Base-by-base conservation (phyloP, 2,888 invertebrate species). In the Antitype chi region DNA sequence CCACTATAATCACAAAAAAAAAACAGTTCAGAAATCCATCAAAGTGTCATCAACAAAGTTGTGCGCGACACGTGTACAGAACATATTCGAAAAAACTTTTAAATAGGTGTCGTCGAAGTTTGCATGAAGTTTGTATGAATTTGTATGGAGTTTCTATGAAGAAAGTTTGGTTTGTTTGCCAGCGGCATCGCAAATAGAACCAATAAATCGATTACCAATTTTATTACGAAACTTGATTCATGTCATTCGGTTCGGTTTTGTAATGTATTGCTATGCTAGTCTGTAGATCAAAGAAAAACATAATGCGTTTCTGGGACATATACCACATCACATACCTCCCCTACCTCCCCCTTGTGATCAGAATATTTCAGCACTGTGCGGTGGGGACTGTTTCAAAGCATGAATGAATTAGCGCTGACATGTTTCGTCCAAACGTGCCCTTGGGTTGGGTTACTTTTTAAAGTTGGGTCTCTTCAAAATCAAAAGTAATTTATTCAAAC, bases 41-140 rank as follows among this genome's bases (percentile, higher is more conserved):
- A 94, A 95, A 95, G 89, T 94, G 93, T 92, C 94, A 92, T 95
- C 94, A 94, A 85, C 88, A 89, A 92, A 91, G 71, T 85, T 85
- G 88, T 92, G 15, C 47, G 79, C 80, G 88, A 93, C 93, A 94
- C 93, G 93, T 93, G 94, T 93, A 90, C 85, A 77, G 72, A 76
- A 67, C 75, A 78, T 80, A 78, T 78, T 82, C 74, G 78, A 80
- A 87, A 90, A 92, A 91, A 85, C 66, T 82, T 90, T 93, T 92
- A 89, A 93, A 93, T 92, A 91, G 91, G 89, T 88, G 90, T 84
- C 90, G 89, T 80, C 70, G 66, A 91, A 92, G 89, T 91, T 91
- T 76, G 84, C 82, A 85, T 82, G 76, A 81, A 92, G 87, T 92
- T 92, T 81, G 82, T 85, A 84, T 88, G 85, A 91, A 88, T 92